A percentile compares a stretch with the other conserved stretches of the same genome.
Conservation (phyloP, 2,113 vertebrate species). For the Leptobrachium ailaonicum region DNA sequence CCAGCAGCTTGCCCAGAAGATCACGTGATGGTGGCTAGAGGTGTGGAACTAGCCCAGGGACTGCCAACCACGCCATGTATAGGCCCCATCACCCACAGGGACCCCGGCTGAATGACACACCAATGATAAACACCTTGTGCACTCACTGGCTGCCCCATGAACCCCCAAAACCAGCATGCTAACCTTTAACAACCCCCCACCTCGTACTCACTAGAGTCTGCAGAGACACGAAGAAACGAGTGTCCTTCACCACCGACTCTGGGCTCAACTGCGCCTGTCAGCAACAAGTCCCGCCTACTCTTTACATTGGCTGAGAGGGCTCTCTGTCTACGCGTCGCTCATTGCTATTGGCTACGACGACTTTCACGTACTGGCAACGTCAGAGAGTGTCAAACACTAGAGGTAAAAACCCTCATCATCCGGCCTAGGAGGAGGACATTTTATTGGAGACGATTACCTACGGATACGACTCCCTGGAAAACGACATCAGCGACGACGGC, state of each 20-base stretch:
- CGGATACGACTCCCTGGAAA: no score
- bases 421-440: no score
- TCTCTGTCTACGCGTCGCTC: accelerated
- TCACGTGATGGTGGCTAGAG: no score
- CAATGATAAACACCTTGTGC: background rate
- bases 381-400: background rate
- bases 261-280: slow-evolving; percentile 39
- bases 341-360: slow-evolving; percentile 9
- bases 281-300: background rate
- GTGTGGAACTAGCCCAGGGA: no score
- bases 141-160: background rate
- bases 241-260: slow-evolving; percentile 29
- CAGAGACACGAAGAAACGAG: background rate
- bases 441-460: no score
- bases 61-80: no score
- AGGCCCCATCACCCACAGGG: background rate
- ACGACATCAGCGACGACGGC: no score
- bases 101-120: background rate
- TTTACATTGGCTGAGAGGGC: slow-evolving; percentile 17
- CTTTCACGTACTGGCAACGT: accelerated
- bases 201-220: background rate
- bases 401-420: no score
- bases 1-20: no score
- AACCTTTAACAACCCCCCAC: background rate
- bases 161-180: background rate